phyloP scores from a whole-genome alignment of 2,888 invertebrate species.

The Lithophane semibrunnea region DNA sequence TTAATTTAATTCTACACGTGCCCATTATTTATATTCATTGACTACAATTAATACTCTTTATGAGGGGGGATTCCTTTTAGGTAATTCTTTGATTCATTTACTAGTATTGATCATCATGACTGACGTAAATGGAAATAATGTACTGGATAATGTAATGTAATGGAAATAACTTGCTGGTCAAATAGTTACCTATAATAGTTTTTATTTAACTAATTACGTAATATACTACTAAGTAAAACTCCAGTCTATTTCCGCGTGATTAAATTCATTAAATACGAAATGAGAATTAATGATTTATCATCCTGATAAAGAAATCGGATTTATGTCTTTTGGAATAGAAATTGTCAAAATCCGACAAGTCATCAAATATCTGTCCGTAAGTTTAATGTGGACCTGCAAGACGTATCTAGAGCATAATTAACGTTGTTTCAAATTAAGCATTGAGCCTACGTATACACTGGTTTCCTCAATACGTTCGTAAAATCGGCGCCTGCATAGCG shows the following conservation, averaged over 20 bases:
- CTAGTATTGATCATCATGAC: constrained; percentile 10
- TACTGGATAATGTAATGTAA: no score
- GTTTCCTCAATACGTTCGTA: background rate
- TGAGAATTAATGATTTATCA: no score
- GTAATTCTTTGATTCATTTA: constrained; percentile 25
- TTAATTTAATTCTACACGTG: constrained; percentile 26
- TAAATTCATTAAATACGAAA: background rate
- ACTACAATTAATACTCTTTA: constrained; percentile 4
- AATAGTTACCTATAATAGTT: background rate
- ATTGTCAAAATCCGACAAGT: no score
- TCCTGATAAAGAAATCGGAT: background rate
- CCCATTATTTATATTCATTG: constrained; percentile 21
- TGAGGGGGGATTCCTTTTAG: constrained; percentile 28
- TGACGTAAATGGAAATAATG: constrained; percentile 25
- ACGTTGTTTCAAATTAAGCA: background rate
- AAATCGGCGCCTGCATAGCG: constrained; percentile 15
- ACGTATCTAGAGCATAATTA: background rate
- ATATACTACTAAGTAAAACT: background rate
- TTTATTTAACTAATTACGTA: background rate
- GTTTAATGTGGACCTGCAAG: background rate
- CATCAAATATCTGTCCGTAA: background rate
- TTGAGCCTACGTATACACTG: background rate
- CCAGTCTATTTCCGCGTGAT: background rate
- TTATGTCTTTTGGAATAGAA: no score
- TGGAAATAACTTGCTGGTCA: background rate